Percentiles rank a stretch among this genome's conserved stretches.
Conservation (phyloP, 2,888 invertebrate species). For the Calephelis perditalis region DNA sequence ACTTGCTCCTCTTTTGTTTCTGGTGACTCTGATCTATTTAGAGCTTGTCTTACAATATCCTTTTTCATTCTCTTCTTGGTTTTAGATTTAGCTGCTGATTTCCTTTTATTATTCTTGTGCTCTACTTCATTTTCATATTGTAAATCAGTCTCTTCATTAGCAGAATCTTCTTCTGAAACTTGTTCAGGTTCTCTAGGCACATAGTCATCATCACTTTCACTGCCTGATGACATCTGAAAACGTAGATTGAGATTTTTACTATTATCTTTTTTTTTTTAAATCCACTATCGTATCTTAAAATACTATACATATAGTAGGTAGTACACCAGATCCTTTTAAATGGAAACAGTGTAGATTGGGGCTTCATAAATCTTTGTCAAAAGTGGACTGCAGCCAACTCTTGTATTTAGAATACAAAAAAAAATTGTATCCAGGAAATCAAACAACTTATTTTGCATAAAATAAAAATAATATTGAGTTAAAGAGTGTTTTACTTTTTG, state of each 20-base stretch:
- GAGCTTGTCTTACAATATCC: conserved; percentile 34
- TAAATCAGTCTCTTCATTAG: conserved; percentile 78
- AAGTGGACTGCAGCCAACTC: too few species aligned
- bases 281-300: too few species aligned
- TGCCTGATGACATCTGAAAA: conserved; percentile 79
- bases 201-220: conserved; percentile 90
- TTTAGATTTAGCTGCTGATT: conserved; percentile 39
- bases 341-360: too few species aligned
- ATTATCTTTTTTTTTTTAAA: background rate
- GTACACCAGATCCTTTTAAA: too few species aligned
- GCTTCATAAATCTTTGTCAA: too few species aligned
- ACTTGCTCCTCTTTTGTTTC: conserved; percentile 41
- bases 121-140: conserved; percentile 72
- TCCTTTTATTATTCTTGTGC: conserved; percentile 53
- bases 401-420: background rate
- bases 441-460: background rate
- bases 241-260: background rate
- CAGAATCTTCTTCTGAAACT: conserved; percentile 83
- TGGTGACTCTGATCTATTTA: conserved; percentile 37
- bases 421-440: background rate
- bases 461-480: background rate
- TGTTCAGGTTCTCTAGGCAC: conserved; percentile 81
- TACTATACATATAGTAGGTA: too few species aligned
- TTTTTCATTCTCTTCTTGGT: conserved; percentile 49
- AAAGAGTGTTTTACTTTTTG: too few species aligned